Percentiles rank a stretch among this genome's conserved stretches.
Conservation (phyloP, 2,797 vertebrate genomes). For the Bradypus variegatus region DNA sequence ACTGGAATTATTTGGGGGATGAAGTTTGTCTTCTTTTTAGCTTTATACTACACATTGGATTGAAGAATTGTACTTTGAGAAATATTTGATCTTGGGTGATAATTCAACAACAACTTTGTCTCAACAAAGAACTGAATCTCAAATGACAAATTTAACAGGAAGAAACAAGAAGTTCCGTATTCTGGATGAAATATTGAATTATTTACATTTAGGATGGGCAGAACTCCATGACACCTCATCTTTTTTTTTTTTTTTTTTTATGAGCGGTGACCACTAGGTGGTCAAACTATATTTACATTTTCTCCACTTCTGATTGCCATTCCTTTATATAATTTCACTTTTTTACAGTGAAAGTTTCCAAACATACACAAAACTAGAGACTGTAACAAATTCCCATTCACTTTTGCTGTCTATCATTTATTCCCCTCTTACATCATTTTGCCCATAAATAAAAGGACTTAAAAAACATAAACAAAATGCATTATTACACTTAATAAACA, state of each 20-base stretch:
- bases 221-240: accelerated
- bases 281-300: not conserved
- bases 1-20: not conserved
- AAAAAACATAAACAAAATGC: not conserved
- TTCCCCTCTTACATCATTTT: not conserved
- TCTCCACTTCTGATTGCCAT: not conserved
- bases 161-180: not conserved
- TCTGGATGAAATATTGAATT: not conserved
- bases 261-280: not conserved
- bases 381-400: not conserved
- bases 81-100: not conserved
- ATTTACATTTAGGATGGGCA: not conserved
- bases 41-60: not conserved
- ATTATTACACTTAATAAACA: not conserved
- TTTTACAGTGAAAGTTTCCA: not conserved
- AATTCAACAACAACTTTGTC: not conserved
- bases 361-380: not conserved
- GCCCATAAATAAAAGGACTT: not conserved
- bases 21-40: not conserved
- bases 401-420: not conserved
- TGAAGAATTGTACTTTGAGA: not conserved
- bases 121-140: not conserved
- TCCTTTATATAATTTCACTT: not conserved
- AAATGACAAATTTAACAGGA: not conserved
- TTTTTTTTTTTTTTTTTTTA: not conserved